Evolutionary conservation across 2,113 vertebrate species (phyloP), one percentile per base, ranked within the genome.

Genomic region (Dascyllus trimaculatus): DNA sequence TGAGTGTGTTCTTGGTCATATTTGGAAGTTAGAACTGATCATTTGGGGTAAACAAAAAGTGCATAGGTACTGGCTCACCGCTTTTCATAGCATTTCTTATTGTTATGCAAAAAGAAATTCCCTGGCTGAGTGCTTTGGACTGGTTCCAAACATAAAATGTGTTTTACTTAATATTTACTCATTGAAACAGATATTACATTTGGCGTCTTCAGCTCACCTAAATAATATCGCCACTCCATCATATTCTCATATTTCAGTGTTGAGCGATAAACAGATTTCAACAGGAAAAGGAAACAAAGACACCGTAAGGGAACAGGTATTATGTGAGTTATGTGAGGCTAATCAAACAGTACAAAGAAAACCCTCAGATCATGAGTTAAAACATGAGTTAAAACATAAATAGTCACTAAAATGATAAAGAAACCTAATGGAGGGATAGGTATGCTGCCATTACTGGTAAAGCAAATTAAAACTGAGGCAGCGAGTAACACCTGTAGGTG

Each of bases 331-430:
- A 21, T 21, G 26, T 73, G 45, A 52, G 35, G 2, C 52, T 7
- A n/a, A 57, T 46, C 25, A 58, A 48, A 38, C 18, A 38, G 19
- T 38, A 52, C 2, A 51, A 51, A 59, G 38, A 51, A 64, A 73
- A 64, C 45, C 4, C 40, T 43, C 40, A 2, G 8, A 43, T 13
- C 18, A 24, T 13, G 45, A 59, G 40, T 49, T 26, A 53, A 59
- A 81, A 86, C 32, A 29, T 7, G 25, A 74, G 52, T 71, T 81
- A 87, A 81, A 87, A 85, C 70, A 86, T 80, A 84, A 87, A 87
- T 81, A 91, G 65, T 72, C 43, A 67, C 73, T 76, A 68, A 78
- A 84, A 84, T n/a, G 48, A 63, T 29, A 77, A 62, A 73, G 19
- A 52, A 73, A 70, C 26, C 53, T 48, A 66, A 60, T 35, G 40